Percentiles rank a stretch among this genome's conserved stretches.
Evolutionary conservation across 2,113 vertebrate species (phyloP).

Genomic region (Rhombomys opimus): DNA sequence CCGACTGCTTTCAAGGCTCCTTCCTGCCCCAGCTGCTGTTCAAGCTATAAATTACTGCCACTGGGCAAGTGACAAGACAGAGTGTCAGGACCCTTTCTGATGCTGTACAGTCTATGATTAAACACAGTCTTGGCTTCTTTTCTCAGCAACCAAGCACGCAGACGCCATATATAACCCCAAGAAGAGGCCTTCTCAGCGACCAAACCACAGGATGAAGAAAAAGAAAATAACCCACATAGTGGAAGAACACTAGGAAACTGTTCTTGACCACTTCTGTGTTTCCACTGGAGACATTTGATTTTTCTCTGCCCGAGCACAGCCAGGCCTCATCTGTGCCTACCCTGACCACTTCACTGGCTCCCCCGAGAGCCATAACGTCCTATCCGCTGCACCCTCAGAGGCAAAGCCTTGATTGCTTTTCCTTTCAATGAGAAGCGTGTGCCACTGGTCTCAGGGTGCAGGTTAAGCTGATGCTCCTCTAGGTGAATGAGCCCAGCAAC

Average conservation of each 20-base stretch:
- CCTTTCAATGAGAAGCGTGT: neutral
- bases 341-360: neutral
- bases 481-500: neutral
- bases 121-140: slow-evolving; percentile 46
- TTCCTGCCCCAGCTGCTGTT: slow-evolving; percentile 45
- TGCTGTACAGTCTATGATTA: slow-evolving; percentile 49
- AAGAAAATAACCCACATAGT: neutral
- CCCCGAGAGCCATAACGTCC: neutral
- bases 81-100: slow-evolving; percentile 55
- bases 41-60: slow-evolving; percentile 64
- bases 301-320: neutral
- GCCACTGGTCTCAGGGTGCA: neutral
- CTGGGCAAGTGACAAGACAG: slow-evolving; percentile 50
- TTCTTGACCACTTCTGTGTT: neutral
- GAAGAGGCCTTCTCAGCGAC: neutral
- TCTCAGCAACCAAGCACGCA: slow-evolving; percentile 8
- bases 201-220: neutral
- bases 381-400: neutral
- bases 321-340: neutral
- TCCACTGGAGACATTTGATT: slow-evolving; percentile 23
- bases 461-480: neutral
- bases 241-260: neutral
- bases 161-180: slow-evolving; percentile 17
- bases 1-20: slow-evolving; percentile 52
- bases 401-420: neutral